Conservation (phyloP, 1,140 invertebrate genomes). For the Drosophila neocordata region DNA sequence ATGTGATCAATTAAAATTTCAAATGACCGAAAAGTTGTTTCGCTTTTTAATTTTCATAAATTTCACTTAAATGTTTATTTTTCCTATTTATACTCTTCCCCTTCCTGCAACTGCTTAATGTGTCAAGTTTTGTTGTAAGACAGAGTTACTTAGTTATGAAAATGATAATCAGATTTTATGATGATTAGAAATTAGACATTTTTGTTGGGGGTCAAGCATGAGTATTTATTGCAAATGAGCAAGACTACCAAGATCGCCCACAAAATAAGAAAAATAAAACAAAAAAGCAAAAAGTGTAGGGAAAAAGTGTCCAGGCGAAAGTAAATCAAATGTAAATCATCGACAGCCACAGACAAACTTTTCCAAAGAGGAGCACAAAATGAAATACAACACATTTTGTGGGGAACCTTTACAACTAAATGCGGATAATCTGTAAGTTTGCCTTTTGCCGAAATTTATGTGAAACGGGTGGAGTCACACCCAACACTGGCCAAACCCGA, state of each 20-base stretch:
- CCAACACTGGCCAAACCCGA: not conserved
- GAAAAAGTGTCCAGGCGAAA: slow-evolving; percentile 42
- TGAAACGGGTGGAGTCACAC: slow-evolving; percentile 68
- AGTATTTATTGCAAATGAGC: slow-evolving; percentile 74
- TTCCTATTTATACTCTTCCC: not conserved
- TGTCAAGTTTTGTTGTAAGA: slow-evolving; percentile 52
- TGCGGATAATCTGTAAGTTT: slow-evolving; percentile 82
- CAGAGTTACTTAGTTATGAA: slow-evolving; percentile 55
- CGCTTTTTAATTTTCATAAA: slow-evolving; percentile 78
- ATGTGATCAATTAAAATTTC: slow-evolving; percentile 78
- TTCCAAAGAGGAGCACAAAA: slow-evolving; percentile 65
- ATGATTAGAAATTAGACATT: slow-evolving; percentile 74
- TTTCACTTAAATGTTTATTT: slow-evolving; percentile 69
- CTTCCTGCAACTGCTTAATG: slow-evolving; percentile 58
- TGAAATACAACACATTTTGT: slow-evolving; percentile 77
- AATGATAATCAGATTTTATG: slow-evolving; percentile 80
- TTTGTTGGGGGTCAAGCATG: slow-evolving; percentile 30
- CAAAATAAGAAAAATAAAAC: slow-evolving; percentile 6
- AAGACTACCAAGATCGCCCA: slow-evolving; percentile 2
- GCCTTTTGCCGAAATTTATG: slow-evolving; percentile 74
- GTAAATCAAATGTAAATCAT: slow-evolving; percentile 80
- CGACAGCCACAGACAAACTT: slow-evolving; percentile 70
- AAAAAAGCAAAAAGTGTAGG: not conserved
- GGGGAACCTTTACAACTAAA: slow-evolving; percentile 81
- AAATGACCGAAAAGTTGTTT: slow-evolving; percentile 74